phyloP scores from a whole-genome alignment of 1,140 invertebrate genomes.

The Drosophila tristis region DNA sequence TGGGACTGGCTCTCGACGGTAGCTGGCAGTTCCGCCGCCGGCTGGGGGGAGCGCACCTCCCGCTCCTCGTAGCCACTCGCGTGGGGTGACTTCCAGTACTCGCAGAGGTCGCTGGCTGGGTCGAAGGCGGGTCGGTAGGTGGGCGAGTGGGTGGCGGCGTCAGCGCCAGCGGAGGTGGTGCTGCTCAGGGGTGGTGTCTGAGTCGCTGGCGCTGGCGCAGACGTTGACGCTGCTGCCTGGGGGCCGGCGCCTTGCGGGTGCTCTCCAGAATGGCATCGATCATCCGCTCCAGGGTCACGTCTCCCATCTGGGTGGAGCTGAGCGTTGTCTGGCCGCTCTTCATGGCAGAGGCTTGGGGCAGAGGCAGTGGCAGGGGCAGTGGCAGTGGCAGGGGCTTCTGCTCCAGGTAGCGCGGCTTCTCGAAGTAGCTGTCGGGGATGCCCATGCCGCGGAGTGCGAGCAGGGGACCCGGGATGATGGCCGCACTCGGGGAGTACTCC shows the following conservation, averaged over 20 bases:
- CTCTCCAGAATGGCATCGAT: constrained; percentile 82
- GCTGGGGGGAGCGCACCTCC: constrained; percentile 61
- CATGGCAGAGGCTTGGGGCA: background rate
- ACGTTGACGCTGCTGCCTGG: constrained; percentile 16
- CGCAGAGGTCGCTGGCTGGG: constrained; percentile 71
- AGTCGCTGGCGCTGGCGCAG: constrained; percentile 1
- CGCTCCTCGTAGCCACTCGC: constrained; percentile 57
- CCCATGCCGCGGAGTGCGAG: constrained; percentile 76
- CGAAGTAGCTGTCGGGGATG: constrained; percentile 81
- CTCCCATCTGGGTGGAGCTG: constrained; percentile 79
- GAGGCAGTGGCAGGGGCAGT: background rate
- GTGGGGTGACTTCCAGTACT: constrained; percentile 62
- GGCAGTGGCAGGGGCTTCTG: constrained; percentile 30
- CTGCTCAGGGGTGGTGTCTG: constrained; percentile 15
- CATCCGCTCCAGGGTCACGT: constrained; percentile 80
- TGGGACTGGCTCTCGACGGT: background rate
- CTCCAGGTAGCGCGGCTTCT: constrained; percentile 77
- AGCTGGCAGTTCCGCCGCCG: background rate
- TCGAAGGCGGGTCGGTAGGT: constrained; percentile 73
- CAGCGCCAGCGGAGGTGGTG: constrained; percentile 1
- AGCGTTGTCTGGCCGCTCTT: constrained; percentile 41
- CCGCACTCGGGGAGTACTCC: constrained; percentile 74
- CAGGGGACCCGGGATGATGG: constrained; percentile 70
- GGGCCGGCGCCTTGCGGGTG: constrained; percentile 51
- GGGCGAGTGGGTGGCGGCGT: constrained; percentile 33